Evolutionary conservation across 92 coral and sea anemone species (phyloP), one percentile per base, ranked within the genome.

Genomic region (Muricea muricata): DNA sequence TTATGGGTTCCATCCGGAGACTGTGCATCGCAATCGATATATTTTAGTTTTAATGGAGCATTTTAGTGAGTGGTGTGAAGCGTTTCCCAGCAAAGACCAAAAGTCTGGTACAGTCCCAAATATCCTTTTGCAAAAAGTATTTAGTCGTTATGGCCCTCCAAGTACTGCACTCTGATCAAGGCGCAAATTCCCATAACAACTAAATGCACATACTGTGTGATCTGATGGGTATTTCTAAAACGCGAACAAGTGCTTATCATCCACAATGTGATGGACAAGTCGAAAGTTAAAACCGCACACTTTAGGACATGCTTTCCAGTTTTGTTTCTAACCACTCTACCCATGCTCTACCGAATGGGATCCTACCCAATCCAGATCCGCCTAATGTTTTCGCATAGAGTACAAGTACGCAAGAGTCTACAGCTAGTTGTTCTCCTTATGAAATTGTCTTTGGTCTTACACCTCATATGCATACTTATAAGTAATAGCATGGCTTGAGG

Each of bases 111-210:
- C 87, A 0, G 91, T 82, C 11, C 76, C 87, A 31, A 18, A 21
- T 11, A 13, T 57, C 2, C 48, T 87, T 4, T 55, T 82, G 15
- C 67, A 32, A 24, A 73, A 54, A 35, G 58, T 87, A 15, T 87
- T 82, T 25, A 21, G 81, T 25, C 81, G 87, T 0, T 90, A 82
- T 45, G 93, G 88, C 0, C 90, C 90, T 2, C 84, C 90, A 0
- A 9, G 90, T 90, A 24, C 63, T 80, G 28, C 92, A 85, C 47
- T 84, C 92, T 0, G 92, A 78, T 69, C 89, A 89, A 79, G 92
- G 89, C n/a, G 76, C 81, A 15, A 89, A 89, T 57, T 89, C 78
- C 35, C 86, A 84, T 17, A 84, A 86, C 45, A 80, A 37, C 61
- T 78, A 78, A 0, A 84, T 89, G 86, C 88, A 90, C 52, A 75